Percentiles rank a stretch among this genome's conserved stretches.
Conservation (phyloP, 2,113 vertebrate species). For the Gnathonemus longibarbis region DNA sequence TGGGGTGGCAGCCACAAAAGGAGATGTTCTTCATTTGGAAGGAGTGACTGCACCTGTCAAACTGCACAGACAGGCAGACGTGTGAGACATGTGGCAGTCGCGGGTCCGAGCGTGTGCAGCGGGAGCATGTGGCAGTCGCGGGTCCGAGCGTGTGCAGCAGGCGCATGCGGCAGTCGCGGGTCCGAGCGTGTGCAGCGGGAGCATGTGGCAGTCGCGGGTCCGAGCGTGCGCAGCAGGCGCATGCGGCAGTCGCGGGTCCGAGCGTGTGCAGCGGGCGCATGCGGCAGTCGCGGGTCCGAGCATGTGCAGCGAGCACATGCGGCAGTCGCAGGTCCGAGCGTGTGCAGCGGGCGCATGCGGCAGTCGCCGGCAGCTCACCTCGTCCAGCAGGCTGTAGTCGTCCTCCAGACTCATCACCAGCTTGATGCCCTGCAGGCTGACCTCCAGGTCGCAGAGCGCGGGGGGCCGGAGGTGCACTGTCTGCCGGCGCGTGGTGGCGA, state of each 20-base stretch:
- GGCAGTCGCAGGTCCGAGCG: not conserved
- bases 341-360: not conserved
- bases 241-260: too few species aligned
- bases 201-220: not conserved
- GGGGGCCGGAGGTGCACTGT: constrained; percentile 70
- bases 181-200: too few species aligned
- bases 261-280: too few species aligned
- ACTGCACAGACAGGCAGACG: constrained; percentile 47
- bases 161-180: not conserved
- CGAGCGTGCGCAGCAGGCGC: too few species aligned
- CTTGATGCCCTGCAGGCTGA: constrained; percentile 82
- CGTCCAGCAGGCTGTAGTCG: constrained; percentile 42
- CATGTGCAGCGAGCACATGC: not conserved
- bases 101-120: too few species aligned
- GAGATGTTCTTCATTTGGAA: constrained; percentile 97
- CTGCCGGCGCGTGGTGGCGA: constrained; percentile 72
- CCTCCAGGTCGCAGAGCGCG: constrained; percentile 78
- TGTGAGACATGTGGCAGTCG: not conserved
- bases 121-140: not conserved
- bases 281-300: too few species aligned
- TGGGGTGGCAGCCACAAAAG: constrained; percentile 88
- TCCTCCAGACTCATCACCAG: constrained; percentile 57
- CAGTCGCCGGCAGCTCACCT: constrained; percentile 20
- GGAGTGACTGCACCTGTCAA: constrained; percentile 85
- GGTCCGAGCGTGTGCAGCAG: too few species aligned